phyloP scores from a whole-genome alignment of 2,797 vertebrate genomes.

The Acridotheres tristis region DNA sequence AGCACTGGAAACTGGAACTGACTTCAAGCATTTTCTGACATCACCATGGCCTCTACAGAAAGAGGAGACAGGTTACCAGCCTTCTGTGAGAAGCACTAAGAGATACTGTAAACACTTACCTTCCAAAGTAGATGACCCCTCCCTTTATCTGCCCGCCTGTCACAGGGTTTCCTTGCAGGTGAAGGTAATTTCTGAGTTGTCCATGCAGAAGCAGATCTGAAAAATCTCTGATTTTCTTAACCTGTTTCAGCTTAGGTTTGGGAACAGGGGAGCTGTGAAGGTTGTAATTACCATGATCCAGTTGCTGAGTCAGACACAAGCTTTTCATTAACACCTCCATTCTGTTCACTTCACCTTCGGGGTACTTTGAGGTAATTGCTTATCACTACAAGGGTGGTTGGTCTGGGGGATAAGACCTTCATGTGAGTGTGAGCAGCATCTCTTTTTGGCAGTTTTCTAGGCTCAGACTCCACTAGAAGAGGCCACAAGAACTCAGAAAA shows the following conservation, averaged over 20 bases:
- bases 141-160: neutral
- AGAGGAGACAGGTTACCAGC: neutral
- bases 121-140: neutral
- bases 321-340: neutral
- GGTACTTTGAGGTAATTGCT: neutral
- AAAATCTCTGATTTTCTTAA: neutral
- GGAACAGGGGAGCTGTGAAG: neutral
- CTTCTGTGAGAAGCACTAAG: neutral
- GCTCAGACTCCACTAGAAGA: neutral
- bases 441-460: neutral
- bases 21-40: slow-evolving; percentile 17
- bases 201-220: neutral
- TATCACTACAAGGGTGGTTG: neutral
- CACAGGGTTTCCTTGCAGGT: neutral
- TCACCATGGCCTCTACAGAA: neutral
- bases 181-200: neutral
- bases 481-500: neutral
- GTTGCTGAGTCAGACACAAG: neutral
- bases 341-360: neutral
- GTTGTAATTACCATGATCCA: neutral
- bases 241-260: neutral
- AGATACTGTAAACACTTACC: neutral
- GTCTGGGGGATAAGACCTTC: neutral
- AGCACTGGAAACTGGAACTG: neutral
- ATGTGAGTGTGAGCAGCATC: neutral